These are phyloP conservation scores for Dipodomys merriami DNA, from an alignment of 2,113 vertebrate genomes.

Conservation along the genomic window DNA sequence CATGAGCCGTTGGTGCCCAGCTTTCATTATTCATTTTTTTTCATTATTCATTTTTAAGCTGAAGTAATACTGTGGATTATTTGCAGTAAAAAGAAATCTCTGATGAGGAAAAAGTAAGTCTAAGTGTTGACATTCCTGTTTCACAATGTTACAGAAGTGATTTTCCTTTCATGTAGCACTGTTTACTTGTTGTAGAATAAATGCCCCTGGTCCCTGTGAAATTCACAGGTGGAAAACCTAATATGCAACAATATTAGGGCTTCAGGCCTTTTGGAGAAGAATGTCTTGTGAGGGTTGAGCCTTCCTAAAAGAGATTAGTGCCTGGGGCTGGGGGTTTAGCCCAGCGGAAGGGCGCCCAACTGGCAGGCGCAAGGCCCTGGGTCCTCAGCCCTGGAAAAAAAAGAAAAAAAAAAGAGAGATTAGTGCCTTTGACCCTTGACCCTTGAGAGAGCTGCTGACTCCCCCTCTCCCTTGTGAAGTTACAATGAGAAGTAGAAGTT, in stretches of 20 bases:
- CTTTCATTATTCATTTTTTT: not conserved
- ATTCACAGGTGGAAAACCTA: not conserved
- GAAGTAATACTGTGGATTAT: not conserved
- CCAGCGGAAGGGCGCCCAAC: no score
- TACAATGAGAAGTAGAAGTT: not conserved
- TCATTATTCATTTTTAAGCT: not conserved
- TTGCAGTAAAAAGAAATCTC: not conserved
- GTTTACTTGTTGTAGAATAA: not conserved
- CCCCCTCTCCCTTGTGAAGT: no score
- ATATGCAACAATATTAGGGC: not conserved
- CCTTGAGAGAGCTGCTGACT: no score
- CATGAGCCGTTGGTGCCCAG: no score
- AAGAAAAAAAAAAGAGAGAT: no score
- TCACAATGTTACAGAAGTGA: conserved; percentile 14
- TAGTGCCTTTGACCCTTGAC: not conserved
- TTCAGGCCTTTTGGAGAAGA: not conserved
- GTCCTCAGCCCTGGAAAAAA: no score
- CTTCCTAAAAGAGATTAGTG: not conserved
- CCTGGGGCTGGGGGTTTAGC: no score
- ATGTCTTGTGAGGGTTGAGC: not conserved
- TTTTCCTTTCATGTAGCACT: not conserved
- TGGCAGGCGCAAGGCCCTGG: no score
- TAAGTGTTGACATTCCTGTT: conserved; percentile 15
- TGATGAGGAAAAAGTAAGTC: not conserved
- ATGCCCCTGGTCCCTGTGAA: not conserved